phyloP scores from a whole-genome alignment of 2,888 invertebrate genomes.

The Cheilosia scutellata region DNA sequence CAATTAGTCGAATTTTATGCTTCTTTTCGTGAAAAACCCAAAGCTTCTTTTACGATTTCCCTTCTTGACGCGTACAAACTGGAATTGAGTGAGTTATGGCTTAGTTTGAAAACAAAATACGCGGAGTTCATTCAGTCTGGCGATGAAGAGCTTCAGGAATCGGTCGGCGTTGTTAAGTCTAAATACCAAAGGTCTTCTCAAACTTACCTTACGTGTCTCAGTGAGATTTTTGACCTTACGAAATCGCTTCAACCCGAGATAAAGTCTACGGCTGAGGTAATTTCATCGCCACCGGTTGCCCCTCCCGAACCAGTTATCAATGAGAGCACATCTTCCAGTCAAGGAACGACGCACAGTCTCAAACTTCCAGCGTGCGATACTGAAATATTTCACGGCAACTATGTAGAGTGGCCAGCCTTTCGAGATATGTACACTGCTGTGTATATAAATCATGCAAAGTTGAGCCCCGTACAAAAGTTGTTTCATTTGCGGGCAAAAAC shows the following conservation, averaged over 20 bases:
- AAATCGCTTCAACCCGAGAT: not conserved
- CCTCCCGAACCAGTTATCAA: not conserved
- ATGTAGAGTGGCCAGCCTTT: not conserved
- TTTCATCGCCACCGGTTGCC: not conserved
- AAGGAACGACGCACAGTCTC: not conserved
- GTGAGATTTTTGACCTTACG: not conserved
- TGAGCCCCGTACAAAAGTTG: not conserved
- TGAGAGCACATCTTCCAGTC: not conserved
- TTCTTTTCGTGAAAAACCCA: not conserved
- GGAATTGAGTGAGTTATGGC: not conserved
- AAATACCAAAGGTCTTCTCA: not conserved
- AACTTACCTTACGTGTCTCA: not conserved
- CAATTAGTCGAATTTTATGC: constrained; percentile 6
- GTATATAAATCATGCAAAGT: constrained; percentile 2
- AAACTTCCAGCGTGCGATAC: constrained; percentile 11
- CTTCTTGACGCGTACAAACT: not conserved
- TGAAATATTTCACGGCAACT: constrained; percentile 7
- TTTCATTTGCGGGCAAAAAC: constrained; percentile 19
- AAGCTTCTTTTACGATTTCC: not conserved
- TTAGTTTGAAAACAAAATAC: not conserved
- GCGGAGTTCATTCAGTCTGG: not conserved
- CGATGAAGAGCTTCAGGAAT: not conserved
- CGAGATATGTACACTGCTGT: constrained; percentile 7
- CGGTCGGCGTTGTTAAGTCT: not conserved
- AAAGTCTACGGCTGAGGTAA: not conserved